phyloP scores from a whole-genome alignment of 2,113 vertebrate species.

The Eonycteris spelaea region DNA sequence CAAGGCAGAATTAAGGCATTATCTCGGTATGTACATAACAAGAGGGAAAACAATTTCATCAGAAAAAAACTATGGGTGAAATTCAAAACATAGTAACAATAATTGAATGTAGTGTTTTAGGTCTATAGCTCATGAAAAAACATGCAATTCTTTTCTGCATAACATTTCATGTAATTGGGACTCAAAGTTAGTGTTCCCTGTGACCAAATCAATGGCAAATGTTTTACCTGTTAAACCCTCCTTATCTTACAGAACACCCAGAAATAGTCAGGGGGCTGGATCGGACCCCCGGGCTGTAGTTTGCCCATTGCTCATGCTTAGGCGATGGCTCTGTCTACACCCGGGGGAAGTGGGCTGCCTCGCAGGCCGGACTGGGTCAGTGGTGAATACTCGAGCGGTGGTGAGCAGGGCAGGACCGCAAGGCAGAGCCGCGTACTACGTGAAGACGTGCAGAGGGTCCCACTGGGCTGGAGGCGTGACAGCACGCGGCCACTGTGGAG shows the following conservation, averaged over 20 bases:
- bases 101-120: neutral
- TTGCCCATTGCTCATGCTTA: neutral
- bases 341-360: neutral
- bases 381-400: too few species aligned
- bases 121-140: neutral
- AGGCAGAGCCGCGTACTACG: neutral
- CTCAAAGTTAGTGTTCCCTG: neutral
- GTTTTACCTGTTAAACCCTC: neutral
- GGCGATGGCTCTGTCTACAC: neutral
- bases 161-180: too few species aligned
- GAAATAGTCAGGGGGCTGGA: too few species aligned
- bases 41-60: neutral
- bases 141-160: neutral
- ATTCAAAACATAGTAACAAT: neutral
- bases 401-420: fast-evolving
- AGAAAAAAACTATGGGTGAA: neutral
- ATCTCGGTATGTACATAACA: neutral
- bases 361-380: fast-evolving
- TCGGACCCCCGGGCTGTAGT: fast-evolving
- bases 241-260: fast-evolving
- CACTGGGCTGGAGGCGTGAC: too few species aligned
- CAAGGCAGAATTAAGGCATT: neutral
- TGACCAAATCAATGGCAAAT: neutral
- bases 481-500: too few species aligned
- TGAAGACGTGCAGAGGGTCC: fast-evolving